Conservation (phyloP, 2,888 invertebrate genomes). For the Electrophaes corylata region DNA sequence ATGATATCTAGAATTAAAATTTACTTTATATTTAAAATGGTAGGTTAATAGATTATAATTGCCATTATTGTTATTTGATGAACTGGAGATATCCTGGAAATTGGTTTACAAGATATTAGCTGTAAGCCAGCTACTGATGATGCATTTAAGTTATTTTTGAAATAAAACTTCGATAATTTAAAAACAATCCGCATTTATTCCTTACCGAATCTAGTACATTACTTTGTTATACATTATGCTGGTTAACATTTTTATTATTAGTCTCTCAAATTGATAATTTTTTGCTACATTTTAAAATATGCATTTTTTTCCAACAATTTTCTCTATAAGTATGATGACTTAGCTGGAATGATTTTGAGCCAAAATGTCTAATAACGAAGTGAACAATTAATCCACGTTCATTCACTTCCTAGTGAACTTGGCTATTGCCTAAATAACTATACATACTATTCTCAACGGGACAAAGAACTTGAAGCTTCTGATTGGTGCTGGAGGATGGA, state of each 20-base stretch:
- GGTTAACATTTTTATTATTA: slow-evolving; percentile 62
- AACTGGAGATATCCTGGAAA: no score
- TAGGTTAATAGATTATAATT: no score
- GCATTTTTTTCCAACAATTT: slow-evolving; percentile 26
- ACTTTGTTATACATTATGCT: slow-evolving; percentile 68
- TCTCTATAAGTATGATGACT: slow-evolving; percentile 25
- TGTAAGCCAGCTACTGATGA: neutral
- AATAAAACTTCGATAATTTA: slow-evolving; percentile 58
- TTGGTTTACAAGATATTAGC: no score
- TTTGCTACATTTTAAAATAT: slow-evolving; percentile 39
- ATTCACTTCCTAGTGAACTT: no score
- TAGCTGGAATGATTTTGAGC: slow-evolving; percentile 27
- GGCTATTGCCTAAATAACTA: no score
- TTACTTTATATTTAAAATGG: neutral
- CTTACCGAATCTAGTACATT: slow-evolving; percentile 67
- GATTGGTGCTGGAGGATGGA: no score
- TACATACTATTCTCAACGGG: no score
- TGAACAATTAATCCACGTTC: no score
- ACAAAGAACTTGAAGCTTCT: no score
- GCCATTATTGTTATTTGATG: neutral
- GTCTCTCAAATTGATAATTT: slow-evolving; percentile 49
- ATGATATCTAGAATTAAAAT: slow-evolving; percentile 42
- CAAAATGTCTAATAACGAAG: neutral
- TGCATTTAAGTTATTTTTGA: slow-evolving; percentile 12
- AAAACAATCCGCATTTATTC: slow-evolving; percentile 72